Evolutionary conservation across 2,797 vertebrate species (phyloP).

Genomic region (Anabacerthia variegaticeps): DNA sequence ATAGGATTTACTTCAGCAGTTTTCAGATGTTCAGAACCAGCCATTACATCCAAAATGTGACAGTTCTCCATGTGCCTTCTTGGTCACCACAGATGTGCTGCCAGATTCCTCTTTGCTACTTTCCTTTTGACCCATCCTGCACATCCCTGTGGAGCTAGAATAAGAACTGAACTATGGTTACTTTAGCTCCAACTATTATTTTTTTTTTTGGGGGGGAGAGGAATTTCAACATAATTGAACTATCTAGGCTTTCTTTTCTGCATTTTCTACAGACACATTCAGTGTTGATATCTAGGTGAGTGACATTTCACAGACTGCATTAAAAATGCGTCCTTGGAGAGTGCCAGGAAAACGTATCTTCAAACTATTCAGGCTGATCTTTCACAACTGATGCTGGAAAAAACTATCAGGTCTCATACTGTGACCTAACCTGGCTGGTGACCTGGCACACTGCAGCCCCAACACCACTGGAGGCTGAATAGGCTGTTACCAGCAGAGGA

Average conservation of each 20-base stretch:
- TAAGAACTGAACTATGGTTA: not conserved
- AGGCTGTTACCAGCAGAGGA: not conserved
- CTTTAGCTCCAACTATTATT: not conserved
- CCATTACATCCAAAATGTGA: not conserved
- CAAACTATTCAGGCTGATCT: not conserved
- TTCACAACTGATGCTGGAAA: not conserved
- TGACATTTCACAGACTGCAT: not conserved
- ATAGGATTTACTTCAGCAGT: not conserved
- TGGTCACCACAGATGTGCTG: not conserved
- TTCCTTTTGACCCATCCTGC: not conserved
- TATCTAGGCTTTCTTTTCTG: not conserved
- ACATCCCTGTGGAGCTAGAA: not conserved
- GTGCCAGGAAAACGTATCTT: not conserved
- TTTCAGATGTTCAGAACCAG: not conserved
- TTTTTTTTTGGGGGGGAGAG: not conserved
- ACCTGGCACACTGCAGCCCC: not conserved
- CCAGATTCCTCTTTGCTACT: not conserved
- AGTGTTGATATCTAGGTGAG: not conserved
- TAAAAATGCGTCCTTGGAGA: not conserved
- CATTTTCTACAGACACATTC: not conserved
- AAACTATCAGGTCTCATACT: not conserved
- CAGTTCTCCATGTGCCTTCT: rapidly evolving
- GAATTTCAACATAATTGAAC: not conserved
- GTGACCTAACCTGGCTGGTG: not conserved
- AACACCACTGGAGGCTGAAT: not conserved